Percentiles rank a stretch among this genome's conserved stretches.
Evolutionary conservation across 2,113 vertebrate genomes (phyloP).

Genomic region (Xiphophorus maculatus): DNA sequence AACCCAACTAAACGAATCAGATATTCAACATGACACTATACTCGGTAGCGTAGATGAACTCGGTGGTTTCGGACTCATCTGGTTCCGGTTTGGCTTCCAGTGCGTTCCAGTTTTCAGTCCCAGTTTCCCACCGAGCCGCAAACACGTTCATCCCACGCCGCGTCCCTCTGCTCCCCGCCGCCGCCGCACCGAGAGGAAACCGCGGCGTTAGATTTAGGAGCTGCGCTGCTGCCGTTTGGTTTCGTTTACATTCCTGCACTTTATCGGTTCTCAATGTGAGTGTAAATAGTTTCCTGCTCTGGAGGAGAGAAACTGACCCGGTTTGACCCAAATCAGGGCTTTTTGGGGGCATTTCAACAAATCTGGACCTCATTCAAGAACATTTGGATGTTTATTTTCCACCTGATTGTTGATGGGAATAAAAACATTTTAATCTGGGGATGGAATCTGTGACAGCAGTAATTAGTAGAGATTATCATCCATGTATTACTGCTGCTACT

Average conservation of each 20-base stretch:
- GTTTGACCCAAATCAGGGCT: neutral
- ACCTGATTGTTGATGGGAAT: neutral
- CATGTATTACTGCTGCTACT: neutral
- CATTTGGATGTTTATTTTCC: neutral
- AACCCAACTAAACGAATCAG: neutral
- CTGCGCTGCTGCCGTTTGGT: conserved; percentile 19
- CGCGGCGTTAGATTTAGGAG: neutral
- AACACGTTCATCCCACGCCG: conserved; percentile 41
- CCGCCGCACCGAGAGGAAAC: neutral
- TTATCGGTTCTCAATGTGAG: conserved; percentile 22
- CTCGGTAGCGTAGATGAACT: conserved; percentile 19
- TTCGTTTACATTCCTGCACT: conserved; percentile 46
- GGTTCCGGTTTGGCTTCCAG: conserved; percentile 40
- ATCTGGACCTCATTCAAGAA: conserved; percentile 23
- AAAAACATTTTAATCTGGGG: no score
- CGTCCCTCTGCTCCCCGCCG: neutral
- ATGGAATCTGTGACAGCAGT: no score
- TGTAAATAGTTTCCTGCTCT: conserved; percentile 16
- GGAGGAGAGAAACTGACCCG: neutral
- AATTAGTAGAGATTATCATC: neutral
- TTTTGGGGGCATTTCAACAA: neutral
- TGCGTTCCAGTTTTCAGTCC: conserved; percentile 55
- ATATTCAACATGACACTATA: conserved; percentile 17
- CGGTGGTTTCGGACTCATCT: neutral
- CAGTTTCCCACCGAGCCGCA: conserved; percentile 27